phyloP scores from a whole-genome alignment of 2,888 invertebrate genomes.

The Calliphora vomitoria region DNA sequence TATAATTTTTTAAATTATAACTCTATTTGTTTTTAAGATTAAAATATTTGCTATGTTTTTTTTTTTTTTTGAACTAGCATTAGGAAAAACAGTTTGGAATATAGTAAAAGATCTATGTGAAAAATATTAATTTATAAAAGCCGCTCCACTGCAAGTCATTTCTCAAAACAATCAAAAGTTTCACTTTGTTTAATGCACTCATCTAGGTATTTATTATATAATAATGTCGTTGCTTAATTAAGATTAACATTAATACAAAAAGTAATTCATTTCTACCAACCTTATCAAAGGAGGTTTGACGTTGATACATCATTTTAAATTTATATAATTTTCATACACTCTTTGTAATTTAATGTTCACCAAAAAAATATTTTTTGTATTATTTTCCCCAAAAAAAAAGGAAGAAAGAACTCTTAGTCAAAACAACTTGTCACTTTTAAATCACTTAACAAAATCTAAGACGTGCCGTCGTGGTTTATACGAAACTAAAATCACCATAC shows the following conservation, averaged over 20 bases:
- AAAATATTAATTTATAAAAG: no score
- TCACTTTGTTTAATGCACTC: no score
- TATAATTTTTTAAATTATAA: no score
- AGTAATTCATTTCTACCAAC: conserved; percentile 76
- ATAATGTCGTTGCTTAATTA: not conserved
- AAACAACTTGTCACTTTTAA: conserved; percentile 3
- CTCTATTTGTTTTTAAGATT: no score
- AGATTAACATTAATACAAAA: not conserved
- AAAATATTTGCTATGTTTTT: no score
- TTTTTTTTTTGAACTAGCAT: no score
- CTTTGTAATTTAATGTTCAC: not conserved
- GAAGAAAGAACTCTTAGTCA: not conserved
- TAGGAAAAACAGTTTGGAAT: no score
- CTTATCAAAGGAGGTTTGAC: conserved; percentile 83
- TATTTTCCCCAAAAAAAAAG: not conserved
- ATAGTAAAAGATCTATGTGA: no score
- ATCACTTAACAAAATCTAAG: conserved; percentile 50
- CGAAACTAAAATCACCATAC: conserved; percentile 69
- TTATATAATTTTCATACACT: not conserved
- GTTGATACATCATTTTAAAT: conserved; percentile 79
- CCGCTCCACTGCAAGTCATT: no score
- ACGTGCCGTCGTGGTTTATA: conserved; percentile 70
- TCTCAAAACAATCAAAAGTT: no score
- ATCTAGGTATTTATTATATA: not conserved
- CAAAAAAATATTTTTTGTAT: not conserved